Conservation (phyloP, 2,797 vertebrate species). For the Lithobates pipiens region DNA sequence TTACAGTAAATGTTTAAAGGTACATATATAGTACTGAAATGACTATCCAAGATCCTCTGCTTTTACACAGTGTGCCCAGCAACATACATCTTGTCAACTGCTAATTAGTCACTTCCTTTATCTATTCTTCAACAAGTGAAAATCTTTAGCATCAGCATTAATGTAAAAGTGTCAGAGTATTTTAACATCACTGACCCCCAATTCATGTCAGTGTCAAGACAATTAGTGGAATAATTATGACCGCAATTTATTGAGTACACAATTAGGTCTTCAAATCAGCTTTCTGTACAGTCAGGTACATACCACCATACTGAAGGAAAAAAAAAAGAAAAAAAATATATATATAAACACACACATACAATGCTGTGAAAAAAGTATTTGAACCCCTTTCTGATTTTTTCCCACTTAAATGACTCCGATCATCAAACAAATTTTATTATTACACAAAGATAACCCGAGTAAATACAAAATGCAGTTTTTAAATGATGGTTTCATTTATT, state of each 20-base stretch:
- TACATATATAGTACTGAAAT: background rate
- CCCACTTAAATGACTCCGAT: too few relatives aligned
- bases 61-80: constrained; percentile 26
- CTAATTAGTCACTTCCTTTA: constrained; percentile 71
- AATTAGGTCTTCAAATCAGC: constrained; percentile 31
- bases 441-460: too few relatives aligned
- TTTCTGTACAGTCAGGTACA: constrained; percentile 31
- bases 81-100: constrained; percentile 60
- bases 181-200: constrained; percentile 50
- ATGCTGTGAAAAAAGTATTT: too few relatives aligned
- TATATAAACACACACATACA: too few relatives aligned
- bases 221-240: constrained; percentile 50
- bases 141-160: constrained; percentile 72
- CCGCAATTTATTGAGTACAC: constrained; percentile 30
- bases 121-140: constrained; percentile 67
- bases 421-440: too few relatives aligned
- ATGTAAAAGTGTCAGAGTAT: constrained; percentile 34
- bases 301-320: background rate
- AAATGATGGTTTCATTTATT: too few relatives aligned
- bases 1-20: too few relatives aligned
- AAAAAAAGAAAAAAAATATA: background rate
- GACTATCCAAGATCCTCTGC: constrained; percentile 23
- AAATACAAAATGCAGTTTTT: too few relatives aligned
- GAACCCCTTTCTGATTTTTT: too few relatives aligned
- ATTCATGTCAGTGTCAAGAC: constrained; percentile 47